A percentile compares a stretch with the other conserved stretches of the same genome.
Conservation (phyloP, 2,797 vertebrate species). For the Enteromius afrohamiltoni region DNA sequence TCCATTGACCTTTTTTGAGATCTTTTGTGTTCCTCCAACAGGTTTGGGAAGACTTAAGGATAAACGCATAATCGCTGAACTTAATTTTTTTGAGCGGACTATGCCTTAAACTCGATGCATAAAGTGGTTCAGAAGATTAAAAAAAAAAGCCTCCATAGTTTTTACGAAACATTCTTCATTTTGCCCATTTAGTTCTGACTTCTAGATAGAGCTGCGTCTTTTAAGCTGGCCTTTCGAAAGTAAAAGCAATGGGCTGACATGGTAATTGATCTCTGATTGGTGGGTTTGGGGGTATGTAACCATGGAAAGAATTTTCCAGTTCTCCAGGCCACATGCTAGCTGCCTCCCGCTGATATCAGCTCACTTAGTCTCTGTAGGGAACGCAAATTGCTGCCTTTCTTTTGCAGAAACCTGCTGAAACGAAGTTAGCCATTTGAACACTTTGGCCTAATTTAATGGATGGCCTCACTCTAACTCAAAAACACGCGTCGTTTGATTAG, state of each 20-base stretch:
- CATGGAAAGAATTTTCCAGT: conserved; percentile 18
- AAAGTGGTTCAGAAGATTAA: neutral
- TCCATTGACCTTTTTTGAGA: neutral
- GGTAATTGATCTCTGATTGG: conserved; percentile 41
- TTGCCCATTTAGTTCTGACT: neutral
- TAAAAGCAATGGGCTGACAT: neutral
- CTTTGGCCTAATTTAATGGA: conserved; percentile 34
- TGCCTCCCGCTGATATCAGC: conserved; percentile 28
- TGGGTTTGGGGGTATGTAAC: neutral
- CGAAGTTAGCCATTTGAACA: conserved; percentile 35
- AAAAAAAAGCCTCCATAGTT: neutral
- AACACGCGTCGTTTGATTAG: neutral
- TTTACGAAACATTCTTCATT: neutral
- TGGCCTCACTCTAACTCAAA: conserved; percentile 20
- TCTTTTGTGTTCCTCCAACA: neutral
- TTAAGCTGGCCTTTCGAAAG: neutral
- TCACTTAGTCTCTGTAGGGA: conserved; percentile 37
- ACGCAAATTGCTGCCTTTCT: conserved; percentile 22
- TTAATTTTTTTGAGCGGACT: neutral
- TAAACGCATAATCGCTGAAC: neutral
- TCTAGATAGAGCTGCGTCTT: neutral
- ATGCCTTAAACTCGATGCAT: neutral
- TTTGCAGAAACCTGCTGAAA: conserved; percentile 33
- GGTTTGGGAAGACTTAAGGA: neutral
- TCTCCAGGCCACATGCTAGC: neutral